Evolutionary conservation across 1,140 invertebrate species (phyloP).

Genomic region (Littorina saxatilis): DNA sequence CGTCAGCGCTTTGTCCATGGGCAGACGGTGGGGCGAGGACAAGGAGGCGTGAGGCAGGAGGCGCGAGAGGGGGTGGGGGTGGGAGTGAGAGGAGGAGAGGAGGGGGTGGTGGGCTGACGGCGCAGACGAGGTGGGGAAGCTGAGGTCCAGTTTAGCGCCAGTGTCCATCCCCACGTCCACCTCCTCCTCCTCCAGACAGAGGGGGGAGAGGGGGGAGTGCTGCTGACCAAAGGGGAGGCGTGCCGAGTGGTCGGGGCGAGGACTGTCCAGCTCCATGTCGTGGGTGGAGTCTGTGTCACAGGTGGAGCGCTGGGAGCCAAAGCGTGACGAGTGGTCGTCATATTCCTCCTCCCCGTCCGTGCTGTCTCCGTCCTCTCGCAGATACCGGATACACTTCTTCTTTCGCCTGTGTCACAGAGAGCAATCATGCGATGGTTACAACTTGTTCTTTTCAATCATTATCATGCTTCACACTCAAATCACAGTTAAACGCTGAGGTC

Average conservation of each 20-base stretch:
- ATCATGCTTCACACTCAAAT: too few species aligned
- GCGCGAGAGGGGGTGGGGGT: neutral
- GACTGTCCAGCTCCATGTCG: conserved; percentile 39
- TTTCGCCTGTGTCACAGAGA: conserved; percentile 86
- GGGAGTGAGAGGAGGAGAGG: neutral
- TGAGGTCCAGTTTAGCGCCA: neutral
- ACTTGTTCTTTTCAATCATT: too few species aligned
- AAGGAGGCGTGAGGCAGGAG: neutral
- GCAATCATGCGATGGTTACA: neutral
- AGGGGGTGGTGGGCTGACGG: neutral
- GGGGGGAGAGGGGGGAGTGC: conserved; percentile 33
- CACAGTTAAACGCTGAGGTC: too few species aligned
- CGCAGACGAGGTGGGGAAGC: neutral
- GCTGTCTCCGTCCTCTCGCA: conserved; percentile 41
- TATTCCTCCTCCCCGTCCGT: conserved; percentile 43
- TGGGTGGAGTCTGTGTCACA: conserved; percentile 52
- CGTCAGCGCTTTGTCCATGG: too few species aligned
- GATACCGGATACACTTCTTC: conserved; percentile 87
- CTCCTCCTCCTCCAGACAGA: conserved; percentile 19
- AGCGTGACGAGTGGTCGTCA: conserved; percentile 34
- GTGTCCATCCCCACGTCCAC: conserved; percentile 8
- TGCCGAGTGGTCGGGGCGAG: neutral
- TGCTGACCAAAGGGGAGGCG: neutral
- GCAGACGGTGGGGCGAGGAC: too few species aligned
- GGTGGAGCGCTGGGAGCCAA: conserved; percentile 41